Percentiles rank a stretch among this genome's conserved stretches.
Conservation (phyloP, 2,888 invertebrate genomes). For the Cistogaster globosa region DNA sequence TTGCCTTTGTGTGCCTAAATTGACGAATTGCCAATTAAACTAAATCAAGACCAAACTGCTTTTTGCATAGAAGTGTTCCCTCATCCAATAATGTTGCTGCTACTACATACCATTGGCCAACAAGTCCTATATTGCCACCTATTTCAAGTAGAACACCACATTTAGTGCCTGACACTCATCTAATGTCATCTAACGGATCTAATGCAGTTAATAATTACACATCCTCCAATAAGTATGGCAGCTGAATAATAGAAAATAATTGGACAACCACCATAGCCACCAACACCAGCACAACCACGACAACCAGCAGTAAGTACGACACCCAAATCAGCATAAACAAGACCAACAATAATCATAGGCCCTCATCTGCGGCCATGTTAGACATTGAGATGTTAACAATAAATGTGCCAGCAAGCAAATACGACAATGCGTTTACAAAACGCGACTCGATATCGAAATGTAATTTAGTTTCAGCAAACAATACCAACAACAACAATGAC, state of each 20-base stretch:
- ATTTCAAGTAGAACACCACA: constrained; percentile 88
- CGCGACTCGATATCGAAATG: constrained; percentile 55
- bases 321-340: constrained; percentile 21
- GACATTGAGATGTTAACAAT: constrained; percentile 63
- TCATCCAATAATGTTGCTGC: constrained; percentile 84
- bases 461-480: constrained; percentile 48
- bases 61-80: constrained; percentile 84
- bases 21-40: constrained; percentile 63
- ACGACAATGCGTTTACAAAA: constrained; percentile 13
- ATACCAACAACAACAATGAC: constrained; percentile 70
- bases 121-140: constrained; percentile 89
- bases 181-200: constrained; percentile 83
- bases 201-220: constrained; percentile 83
- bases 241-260: constrained; percentile 83
- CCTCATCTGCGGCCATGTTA: constrained; percentile 50
- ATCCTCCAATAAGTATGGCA: constrained; percentile 83
- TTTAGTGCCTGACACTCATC: constrained; percentile 87
- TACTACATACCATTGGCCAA: constrained; percentile 90
- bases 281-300: constrained; percentile 40
- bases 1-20: constrained; percentile 47
- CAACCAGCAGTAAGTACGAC: constrained; percentile 39
- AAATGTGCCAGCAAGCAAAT: constrained; percentile 36
- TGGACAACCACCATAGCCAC: constrained; percentile 75
- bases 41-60: constrained; percentile 80
- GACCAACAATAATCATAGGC: constrained; percentile 54